Conservation (phyloP, 2,888 invertebrate species). For the Erebia ligea region DNA sequence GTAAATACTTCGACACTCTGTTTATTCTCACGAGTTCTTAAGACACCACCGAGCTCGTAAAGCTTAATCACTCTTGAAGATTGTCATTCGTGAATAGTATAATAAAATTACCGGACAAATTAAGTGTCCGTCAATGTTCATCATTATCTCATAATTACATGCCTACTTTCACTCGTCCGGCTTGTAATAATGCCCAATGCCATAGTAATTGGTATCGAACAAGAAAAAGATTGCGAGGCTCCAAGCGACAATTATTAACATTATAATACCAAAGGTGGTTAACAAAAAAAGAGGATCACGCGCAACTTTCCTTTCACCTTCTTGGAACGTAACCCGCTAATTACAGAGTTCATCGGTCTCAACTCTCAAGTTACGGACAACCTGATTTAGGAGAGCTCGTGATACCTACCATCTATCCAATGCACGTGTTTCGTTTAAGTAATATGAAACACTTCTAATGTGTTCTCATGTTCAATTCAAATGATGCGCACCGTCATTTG, state of each 20-base stretch:
- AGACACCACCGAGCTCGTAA: slow-evolving; percentile 34
- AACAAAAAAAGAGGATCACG: slow-evolving; percentile 63
- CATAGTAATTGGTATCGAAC: slow-evolving; percentile 66
- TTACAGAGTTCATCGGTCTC: slow-evolving; percentile 65
- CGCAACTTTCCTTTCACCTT: slow-evolving; percentile 67
- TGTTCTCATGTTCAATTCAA: slow-evolving; percentile 7
- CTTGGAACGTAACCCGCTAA: slow-evolving; percentile 63
- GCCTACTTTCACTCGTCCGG: slow-evolving; percentile 67
- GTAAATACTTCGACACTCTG: slow-evolving; percentile 65
- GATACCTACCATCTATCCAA: slow-evolving; percentile 37
- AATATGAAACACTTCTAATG: slow-evolving; percentile 12
- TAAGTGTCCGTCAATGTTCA: slow-evolving; percentile 29
- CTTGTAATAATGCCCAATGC: slow-evolving; percentile 54
- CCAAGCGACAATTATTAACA: slow-evolving; percentile 65
- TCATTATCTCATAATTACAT: slow-evolving; percentile 53
- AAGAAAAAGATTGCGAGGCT: slow-evolving; percentile 56
- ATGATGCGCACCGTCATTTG: slow-evolving; percentile 6
- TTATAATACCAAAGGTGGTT: slow-evolving; percentile 64
- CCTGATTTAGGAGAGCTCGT: slow-evolving; percentile 46
- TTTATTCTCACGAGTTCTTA: slow-evolving; percentile 60
- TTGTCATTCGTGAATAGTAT: slow-evolving; percentile 20
- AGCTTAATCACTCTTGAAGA: not conserved
- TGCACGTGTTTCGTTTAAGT: slow-evolving; percentile 25
- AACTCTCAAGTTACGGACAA: slow-evolving; percentile 55
- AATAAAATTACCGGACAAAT: slow-evolving; percentile 29